phyloP scores from a whole-genome alignment of 2,113 vertebrate genomes.

The Hucho hucho region DNA sequence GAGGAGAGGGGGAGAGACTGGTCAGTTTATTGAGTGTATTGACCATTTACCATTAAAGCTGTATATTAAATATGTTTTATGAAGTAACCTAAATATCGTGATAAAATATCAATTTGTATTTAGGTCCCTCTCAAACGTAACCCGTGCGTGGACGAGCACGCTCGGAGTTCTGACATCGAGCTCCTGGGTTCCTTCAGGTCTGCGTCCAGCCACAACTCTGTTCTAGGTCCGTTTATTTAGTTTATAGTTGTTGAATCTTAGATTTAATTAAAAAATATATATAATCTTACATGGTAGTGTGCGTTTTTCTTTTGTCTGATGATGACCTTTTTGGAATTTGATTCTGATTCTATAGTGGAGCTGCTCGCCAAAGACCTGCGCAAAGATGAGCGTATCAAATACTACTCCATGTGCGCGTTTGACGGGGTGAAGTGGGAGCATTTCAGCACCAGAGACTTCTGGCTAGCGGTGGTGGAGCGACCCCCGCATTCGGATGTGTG shows the following conservation, averaged over 20 bases:
- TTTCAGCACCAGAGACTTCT: conserved; percentile 83
- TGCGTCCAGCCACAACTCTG: conserved; percentile 79
- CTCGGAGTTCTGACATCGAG: conserved; percentile 87
- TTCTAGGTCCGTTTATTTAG: conserved; percentile 49
- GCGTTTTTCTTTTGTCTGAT: too few species aligned
- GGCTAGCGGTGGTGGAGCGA: conserved; percentile 78
- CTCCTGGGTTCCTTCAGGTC: conserved; percentile 84
- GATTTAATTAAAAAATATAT: too few species aligned
- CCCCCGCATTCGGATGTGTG: conserved; percentile 74
- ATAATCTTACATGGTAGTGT: too few species aligned
- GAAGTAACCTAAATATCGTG: too few species aligned
- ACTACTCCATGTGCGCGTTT: conserved; percentile 90
- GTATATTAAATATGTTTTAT: too few species aligned
- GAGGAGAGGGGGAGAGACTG: conserved; percentile 31
- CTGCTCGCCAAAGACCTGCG: conserved; percentile 85
- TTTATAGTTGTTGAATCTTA: too few species aligned
- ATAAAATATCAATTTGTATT: neutral
- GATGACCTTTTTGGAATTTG: too few species aligned
- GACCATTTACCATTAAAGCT: too few species aligned
- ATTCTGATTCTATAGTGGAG: conserved; percentile 67
- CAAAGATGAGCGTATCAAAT: conserved; percentile 81
- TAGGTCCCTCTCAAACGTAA: conserved; percentile 56
- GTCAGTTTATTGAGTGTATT: neutral
- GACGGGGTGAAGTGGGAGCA: conserved; percentile 87
- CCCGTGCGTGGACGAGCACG: conserved; percentile 80